Conservation (phyloP, 2,113 vertebrate species). For the Salvelinus namaycush region DNA sequence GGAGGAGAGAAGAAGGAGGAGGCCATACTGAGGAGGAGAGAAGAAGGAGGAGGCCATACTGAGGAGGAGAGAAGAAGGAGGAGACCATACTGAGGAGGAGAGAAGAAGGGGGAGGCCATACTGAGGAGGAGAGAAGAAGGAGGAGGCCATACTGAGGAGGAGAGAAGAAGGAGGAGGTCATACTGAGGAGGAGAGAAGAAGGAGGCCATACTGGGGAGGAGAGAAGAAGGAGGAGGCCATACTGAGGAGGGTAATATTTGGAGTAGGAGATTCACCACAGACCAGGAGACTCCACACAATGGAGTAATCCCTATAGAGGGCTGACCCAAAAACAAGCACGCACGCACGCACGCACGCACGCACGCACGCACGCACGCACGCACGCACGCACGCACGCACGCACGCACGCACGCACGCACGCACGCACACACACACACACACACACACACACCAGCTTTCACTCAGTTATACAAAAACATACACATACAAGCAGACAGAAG, state of each 20-base stretch:
- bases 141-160: too few species aligned
- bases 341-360: background rate
- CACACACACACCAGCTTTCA: background rate
- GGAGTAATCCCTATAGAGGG: conserved; percentile 31
- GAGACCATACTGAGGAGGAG: background rate
- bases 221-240: background rate
- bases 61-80: too few species aligned
- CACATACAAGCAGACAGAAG: too few species aligned
- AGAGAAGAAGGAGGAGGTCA: background rate
- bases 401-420: background rate
- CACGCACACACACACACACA: background rate
- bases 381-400: background rate
- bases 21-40: background rate
- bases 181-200: background rate
- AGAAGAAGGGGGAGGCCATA: background rate
- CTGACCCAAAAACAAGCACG: background rate
- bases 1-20: background rate
- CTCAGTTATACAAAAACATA: background rate
- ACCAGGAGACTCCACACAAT: conserved; percentile 54
- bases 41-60: too few species aligned
- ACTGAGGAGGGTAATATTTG: background rate
- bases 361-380: background rate
- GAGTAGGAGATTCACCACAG: conserved; percentile 53
- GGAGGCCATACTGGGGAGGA: background rate
- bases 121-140: background rate